phyloP scores from a whole-genome alignment of 2,888 invertebrate species.

The Sylvicola cinctus region DNA sequence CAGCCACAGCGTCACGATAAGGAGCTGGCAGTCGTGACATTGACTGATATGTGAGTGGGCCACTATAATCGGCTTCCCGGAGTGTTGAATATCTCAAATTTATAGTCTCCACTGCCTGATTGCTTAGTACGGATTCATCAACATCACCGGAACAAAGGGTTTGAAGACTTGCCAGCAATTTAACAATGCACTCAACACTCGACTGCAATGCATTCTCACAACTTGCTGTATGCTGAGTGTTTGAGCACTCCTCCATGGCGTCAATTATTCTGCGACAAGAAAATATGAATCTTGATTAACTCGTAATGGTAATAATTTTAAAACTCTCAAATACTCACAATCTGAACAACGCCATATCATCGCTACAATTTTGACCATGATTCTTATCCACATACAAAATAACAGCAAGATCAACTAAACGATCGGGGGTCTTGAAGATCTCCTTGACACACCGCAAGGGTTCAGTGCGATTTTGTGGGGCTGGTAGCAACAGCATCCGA shows the following conservation, averaged over 20 bases:
- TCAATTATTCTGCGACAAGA: conserved; percentile 54
- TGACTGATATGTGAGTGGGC: conserved; percentile 68
- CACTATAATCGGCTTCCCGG: conserved; percentile 60
- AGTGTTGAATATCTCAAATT: conserved; percentile 42
- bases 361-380: conserved; percentile 40
- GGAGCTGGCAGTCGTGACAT: conserved; percentile 65
- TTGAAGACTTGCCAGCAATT: conserved; percentile 63
- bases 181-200: conserved; percentile 65
- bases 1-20: conserved; percentile 52
- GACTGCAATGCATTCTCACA: conserved; percentile 57
- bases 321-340: conserved; percentile 33
- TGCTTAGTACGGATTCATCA: conserved; percentile 30
- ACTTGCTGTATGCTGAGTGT: conserved; percentile 35
- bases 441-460: conserved; percentile 67
- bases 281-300: neutral
- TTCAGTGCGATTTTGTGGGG: conserved; percentile 65
- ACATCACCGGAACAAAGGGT: conserved; percentile 60
- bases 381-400: conserved; percentile 42
- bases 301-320: neutral
- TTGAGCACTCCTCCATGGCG: conserved; percentile 81
- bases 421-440: conserved; percentile 52
- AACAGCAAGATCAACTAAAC: conserved; percentile 45
- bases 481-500: conserved; percentile 75
- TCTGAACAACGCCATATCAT: conserved; percentile 66
- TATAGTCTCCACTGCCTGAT: conserved; percentile 34